These are phyloP conservation scores for Drosophila sechellia DNA, from an alignment of 1,140 invertebrate genomes.

Conservation along the genomic window DNA sequence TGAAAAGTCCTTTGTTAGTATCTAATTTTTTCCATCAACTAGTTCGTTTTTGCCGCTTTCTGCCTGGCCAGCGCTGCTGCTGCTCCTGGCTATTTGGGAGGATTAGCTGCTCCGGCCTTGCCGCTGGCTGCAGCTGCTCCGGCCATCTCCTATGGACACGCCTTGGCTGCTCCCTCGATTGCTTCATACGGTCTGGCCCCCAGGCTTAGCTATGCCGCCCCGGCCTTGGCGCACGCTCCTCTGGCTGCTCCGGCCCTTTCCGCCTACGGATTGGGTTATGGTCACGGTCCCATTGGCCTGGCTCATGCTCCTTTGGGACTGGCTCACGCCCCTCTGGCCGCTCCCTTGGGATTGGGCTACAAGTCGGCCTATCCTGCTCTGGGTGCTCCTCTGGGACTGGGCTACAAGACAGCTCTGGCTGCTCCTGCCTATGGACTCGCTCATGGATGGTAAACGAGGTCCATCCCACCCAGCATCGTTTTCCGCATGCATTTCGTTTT, in stretches of 20 bases:
- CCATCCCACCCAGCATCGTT: conserved; percentile 2
- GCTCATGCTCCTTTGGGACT: conserved; percentile 57
- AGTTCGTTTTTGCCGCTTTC: conserved; percentile 66
- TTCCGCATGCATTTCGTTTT: conserved; percentile 34
- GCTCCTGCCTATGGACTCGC: conserved; percentile 32
- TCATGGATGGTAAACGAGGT: conserved; percentile 68
- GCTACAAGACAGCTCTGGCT: conserved; percentile 31
- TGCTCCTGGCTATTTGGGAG: conserved; percentile 74
- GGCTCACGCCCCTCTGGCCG: conserved; percentile 44
- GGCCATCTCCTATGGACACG: conserved; percentile 47
- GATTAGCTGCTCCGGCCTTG: conserved; percentile 32
- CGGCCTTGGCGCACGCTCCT: conserved; percentile 47
- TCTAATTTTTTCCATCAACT: neutral
- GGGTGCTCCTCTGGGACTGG: conserved; percentile 30
- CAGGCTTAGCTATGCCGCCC: conserved; percentile 53
- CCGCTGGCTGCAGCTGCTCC: conserved; percentile 45
- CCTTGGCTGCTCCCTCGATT: conserved; percentile 43
- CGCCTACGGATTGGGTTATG: conserved; percentile 18
- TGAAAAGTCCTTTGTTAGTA: neutral
- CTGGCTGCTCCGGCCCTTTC: conserved; percentile 20
- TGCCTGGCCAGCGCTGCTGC: conserved; percentile 73
- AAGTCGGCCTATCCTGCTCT: conserved; percentile 20
- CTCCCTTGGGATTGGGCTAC: conserved; percentile 42
- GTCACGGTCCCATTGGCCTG: conserved; percentile 21
- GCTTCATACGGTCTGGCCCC: conserved; percentile 52